phyloP scores from a whole-genome alignment of 1,140 invertebrate species.

The Nasonia giraulti region DNA sequence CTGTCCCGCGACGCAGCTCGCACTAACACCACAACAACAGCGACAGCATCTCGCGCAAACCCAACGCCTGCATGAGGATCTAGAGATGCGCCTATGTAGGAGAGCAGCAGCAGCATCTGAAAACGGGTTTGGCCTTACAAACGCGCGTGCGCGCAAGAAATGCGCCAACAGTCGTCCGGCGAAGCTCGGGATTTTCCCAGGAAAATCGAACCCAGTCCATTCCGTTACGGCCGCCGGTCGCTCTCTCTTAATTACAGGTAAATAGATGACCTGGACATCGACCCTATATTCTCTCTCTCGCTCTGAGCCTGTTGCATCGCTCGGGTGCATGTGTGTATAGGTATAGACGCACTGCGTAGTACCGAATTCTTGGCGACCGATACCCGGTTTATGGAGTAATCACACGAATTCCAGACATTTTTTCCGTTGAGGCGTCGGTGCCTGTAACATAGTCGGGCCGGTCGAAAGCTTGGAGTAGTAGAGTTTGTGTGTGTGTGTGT shows the following conservation, averaged over 20 bases:
- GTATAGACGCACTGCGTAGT: background rate
- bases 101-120: background rate
- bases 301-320: background rate
- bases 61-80: too few relatives aligned
- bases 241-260: constrained; percentile 27
- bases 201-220: constrained; percentile 32
- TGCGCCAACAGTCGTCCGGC: background rate
- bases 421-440: background rate
- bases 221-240: constrained; percentile 4
- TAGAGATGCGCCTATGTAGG: background rate
- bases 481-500: background rate
- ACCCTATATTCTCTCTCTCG: constrained; percentile 6
- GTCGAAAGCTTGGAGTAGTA: background rate
- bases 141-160: constrained; percentile 24
- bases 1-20: too few relatives aligned
- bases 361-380: background rate
- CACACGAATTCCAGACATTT: background rate
- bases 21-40: background rate
- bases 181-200: constrained; percentile 31
- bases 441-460: background rate
- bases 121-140: constrained; percentile 33
- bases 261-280: constrained; percentile 33
- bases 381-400: background rate
- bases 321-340: background rate
- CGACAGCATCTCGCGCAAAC: too few relatives aligned